Conservation (phyloP, 2,797 vertebrate species). For the Paratrypauchen microcephalus region DNA sequence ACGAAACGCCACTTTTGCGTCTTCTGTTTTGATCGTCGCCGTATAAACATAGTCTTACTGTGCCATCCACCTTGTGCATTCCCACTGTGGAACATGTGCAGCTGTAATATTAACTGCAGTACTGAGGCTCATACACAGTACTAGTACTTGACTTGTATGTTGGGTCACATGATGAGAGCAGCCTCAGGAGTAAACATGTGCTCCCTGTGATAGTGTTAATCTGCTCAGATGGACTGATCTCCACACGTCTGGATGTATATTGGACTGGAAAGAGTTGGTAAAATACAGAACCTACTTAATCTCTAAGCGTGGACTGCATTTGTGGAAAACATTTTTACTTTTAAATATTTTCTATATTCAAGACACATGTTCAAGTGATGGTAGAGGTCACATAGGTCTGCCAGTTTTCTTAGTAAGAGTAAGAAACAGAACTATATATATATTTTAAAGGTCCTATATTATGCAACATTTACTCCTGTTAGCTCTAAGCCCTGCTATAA, state of each 20-base stretch:
- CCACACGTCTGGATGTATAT: not conserved
- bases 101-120: not conserved
- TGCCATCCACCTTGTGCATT: too few relatives aligned
- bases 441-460: too few relatives aligned
- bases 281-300: not conserved
- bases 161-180: constrained; percentile 7
- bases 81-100: not conserved
- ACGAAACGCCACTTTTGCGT: too few relatives aligned
- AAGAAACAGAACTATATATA: too few relatives aligned
- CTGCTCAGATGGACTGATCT: constrained; percentile 2
- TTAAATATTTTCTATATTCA: not conserved
- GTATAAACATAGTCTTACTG: too few relatives aligned
- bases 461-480: too few relatives aligned
- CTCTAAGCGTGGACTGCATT: not conserved
- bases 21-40: too few relatives aligned
- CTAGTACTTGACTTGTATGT: not conserved
- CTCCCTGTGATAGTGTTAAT: constrained; percentile 18
- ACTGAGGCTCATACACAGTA: not conserved
- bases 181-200: constrained; percentile 9
- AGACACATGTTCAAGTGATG: too few relatives aligned
- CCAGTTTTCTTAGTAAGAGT: too few relatives aligned
- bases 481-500: too few relatives aligned
- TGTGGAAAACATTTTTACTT: not conserved
- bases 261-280: not conserved
- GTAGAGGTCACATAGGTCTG: too few relatives aligned